Percentiles rank a stretch among this genome's conserved stretches.
Conservation (phyloP, 2,888 invertebrate species). For the Graphium colonna region DNA sequence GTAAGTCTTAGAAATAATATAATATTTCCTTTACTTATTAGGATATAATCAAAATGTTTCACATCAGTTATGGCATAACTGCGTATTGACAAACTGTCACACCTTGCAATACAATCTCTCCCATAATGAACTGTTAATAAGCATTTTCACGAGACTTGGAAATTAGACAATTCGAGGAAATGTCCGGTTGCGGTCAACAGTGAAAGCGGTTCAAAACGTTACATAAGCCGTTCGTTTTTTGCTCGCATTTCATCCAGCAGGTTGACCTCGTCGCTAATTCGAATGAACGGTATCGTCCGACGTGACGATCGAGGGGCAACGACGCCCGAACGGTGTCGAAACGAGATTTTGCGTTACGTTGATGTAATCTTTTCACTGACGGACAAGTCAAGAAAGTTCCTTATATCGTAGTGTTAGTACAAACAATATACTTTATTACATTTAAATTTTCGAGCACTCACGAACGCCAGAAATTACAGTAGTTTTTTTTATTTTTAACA, state of each 20-base stretch:
- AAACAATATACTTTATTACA: too few species aligned
- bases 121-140: conserved; percentile 8
- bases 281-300: not conserved
- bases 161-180: conserved; percentile 19
- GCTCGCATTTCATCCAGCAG: conserved; percentile 17
- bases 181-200: conserved; percentile 15
- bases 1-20: too few species aligned
- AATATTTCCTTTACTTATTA: too few species aligned
- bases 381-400: too few species aligned
- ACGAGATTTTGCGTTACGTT: too few species aligned
- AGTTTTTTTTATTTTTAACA: too few species aligned
- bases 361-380: too few species aligned
- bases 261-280: conserved; percentile 22
- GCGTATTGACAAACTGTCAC: not conserved
- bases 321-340: not conserved
- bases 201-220: conserved; percentile 13
- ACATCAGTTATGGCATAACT: too few species aligned
- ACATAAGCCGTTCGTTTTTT: conserved; percentile 17
- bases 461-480: too few species aligned
- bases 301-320: not conserved
- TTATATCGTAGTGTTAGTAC: too few species aligned
- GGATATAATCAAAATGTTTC: too few species aligned
- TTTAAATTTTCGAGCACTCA: too few species aligned
- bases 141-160: conserved; percentile 11
- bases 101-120: not conserved